Percentiles rank a stretch among this genome's conserved stretches.
These are phyloP conservation scores for Lagodon rhomboides DNA, from an alignment of 2,797 vertebrate genomes.

Conservation along the genomic window DNA sequence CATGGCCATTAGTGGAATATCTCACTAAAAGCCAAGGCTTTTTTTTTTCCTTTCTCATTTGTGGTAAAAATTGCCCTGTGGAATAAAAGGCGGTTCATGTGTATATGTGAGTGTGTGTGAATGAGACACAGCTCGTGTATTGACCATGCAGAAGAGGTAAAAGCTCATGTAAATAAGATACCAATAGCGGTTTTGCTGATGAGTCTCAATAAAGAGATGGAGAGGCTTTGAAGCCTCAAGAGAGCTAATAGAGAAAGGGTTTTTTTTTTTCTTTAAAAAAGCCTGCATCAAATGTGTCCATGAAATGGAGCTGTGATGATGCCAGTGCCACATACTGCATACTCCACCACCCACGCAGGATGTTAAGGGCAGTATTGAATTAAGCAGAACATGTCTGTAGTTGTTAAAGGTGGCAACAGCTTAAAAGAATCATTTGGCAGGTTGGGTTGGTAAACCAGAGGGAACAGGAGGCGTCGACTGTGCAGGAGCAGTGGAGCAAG, in stretches of 20 bases:
- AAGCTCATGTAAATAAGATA: constrained; percentile 72
- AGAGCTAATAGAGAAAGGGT: constrained; percentile 49
- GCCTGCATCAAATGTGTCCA: constrained; percentile 55
- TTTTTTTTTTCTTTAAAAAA: constrained; percentile 26
- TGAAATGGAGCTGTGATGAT: constrained; percentile 69
- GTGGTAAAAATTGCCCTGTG: constrained; percentile 46
- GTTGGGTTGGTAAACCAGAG: constrained; percentile 34
- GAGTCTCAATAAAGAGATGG: constrained; percentile 64
- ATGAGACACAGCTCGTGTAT: constrained; percentile 31
- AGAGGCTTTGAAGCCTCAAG: constrained; percentile 73
- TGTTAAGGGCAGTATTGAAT: constrained; percentile 62
- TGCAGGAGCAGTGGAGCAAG: constrained; percentile 22
- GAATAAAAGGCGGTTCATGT: constrained; percentile 34
- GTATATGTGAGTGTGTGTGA: constrained; percentile 15
- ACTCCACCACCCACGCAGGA: constrained; percentile 65
- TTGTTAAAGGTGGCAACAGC: constrained; percentile 46
- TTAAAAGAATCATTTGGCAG: constrained; percentile 45
- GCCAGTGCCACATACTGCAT: constrained; percentile 51
- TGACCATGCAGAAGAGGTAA: constrained; percentile 59
- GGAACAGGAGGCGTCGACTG: constrained; percentile 21
- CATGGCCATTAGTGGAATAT: constrained; percentile 54
- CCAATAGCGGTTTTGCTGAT: constrained; percentile 56
- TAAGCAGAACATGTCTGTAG: constrained; percentile 53
- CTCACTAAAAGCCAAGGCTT: constrained; percentile 52
- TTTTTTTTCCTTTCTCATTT: constrained; percentile 36